A percentile compares a stretch with the other conserved stretches of the same genome.
Conservation (phyloP, 2,113 vertebrate species). For the Haplochromis burtoni region DNA sequence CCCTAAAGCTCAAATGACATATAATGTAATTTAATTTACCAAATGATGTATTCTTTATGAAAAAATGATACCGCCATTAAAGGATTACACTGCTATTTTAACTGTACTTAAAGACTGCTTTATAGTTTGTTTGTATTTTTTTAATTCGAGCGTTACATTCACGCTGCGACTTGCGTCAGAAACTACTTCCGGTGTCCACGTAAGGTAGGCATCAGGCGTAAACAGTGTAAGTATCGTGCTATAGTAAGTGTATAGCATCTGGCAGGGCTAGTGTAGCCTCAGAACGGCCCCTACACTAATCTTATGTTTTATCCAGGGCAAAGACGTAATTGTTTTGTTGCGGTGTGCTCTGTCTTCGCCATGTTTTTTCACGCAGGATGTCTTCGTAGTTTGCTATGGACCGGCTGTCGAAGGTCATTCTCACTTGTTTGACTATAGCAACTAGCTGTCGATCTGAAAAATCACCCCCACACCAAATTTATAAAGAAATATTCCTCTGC, state of each 20-base stretch:
- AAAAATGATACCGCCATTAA: not conserved
- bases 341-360: not conserved
- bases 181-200: constrained; percentile 33
- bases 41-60: not conserved
- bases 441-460: not conserved
- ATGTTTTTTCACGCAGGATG: constrained; percentile 49
- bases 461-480: not conserved
- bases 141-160: not conserved
- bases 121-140: not conserved
- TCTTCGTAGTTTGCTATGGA: constrained; percentile 28
- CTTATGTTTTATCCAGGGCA: constrained; percentile 16
- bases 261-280: not conserved
- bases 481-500: not conserved
- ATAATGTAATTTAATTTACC: not conserved
- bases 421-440: not conserved
- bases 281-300: not conserved
- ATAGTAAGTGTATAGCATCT: not conserved
- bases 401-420: constrained; percentile 61
- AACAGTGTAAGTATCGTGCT: not conserved
- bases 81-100: not conserved
- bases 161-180: not conserved
- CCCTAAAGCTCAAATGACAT: not conserved
- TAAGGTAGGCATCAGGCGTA: constrained; percentile 14
- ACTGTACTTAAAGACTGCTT: not conserved
- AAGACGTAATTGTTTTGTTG: not conserved